Evolutionary conservation across 92 coral and sea anemone species (phyloP).

Genomic region (Epizoanthus illoricatus): DNA sequence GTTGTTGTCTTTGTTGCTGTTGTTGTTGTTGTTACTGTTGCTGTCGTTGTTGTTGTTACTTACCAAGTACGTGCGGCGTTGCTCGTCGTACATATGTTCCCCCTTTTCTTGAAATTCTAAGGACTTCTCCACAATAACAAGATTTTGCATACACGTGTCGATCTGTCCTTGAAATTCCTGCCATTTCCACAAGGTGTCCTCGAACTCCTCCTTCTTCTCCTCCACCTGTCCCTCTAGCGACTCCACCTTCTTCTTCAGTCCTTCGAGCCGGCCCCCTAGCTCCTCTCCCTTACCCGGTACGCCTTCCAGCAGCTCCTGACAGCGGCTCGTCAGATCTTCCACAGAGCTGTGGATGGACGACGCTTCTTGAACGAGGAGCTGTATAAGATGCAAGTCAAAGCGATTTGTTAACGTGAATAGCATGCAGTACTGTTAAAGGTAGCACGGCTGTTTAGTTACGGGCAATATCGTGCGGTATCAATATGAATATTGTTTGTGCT

Average conservation of each 20-base stretch:
- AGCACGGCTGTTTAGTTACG: too few species aligned
- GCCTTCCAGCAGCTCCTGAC: conserved; percentile 61
- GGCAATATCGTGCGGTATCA: too few species aligned
- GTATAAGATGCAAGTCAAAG: not conserved
- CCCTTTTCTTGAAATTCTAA: conserved; percentile 69
- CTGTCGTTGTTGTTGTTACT: conserved; percentile 3
- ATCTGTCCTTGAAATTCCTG: conserved; percentile 81
- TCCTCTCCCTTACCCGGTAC: conserved; percentile 67
- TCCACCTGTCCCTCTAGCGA: conserved; percentile 78
- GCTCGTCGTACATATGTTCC: conserved; percentile 68
- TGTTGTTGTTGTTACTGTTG: not conserved
- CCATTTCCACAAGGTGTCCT: conserved; percentile 83
- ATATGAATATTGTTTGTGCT: too few species aligned
- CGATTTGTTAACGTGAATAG: too few species aligned
- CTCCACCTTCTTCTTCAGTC: conserved; percentile 58
- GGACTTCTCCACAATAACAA: conserved; percentile 74
- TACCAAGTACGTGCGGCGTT: conserved; percentile 66
- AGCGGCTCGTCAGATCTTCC: conserved; percentile 72
- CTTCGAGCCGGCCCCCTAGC: conserved; percentile 62
- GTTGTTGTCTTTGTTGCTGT: not conserved
- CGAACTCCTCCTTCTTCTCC: conserved; percentile 80
- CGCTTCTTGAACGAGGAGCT: conserved; percentile 73
- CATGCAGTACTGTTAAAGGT: too few species aligned
- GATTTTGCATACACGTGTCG: conserved; percentile 73
- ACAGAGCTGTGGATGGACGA: conserved; percentile 78